Evolutionary conservation across 2,797 vertebrate species (phyloP).

Genomic region (Centropyge bicolor): DNA sequence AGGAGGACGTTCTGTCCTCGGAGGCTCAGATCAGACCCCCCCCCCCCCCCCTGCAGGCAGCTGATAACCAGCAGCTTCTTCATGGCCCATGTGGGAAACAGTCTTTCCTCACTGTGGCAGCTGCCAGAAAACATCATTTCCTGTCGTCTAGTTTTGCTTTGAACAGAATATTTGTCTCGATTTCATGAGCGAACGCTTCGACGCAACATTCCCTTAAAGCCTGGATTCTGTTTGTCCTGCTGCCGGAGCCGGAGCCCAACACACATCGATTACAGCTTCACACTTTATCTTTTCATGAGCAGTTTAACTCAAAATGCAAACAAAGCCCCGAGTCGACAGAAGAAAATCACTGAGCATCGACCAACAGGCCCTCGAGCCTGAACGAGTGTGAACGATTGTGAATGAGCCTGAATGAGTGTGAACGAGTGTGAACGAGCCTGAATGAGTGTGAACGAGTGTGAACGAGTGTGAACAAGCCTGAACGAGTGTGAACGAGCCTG

Average conservation of each 20-base stretch:
- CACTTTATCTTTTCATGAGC: not conserved
- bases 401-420: no score
- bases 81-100: not conserved
- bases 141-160: not conserved
- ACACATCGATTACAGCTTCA: not conserved
- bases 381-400: no score
- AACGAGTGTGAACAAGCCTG: no score
- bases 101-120: not conserved
- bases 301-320: constrained; percentile 1
- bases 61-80: constrained; percentile 23
- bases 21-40: constrained; percentile 22
- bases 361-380: no score
- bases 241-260: not conserved
- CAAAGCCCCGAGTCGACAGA: not conserved
- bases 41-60: constrained; percentile 15
- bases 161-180: constrained; percentile 2
- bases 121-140: constrained; percentile 14
- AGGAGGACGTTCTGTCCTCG: constrained; percentile 36
- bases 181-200: not conserved
- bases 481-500: no score
- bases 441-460: no score
- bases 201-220: constrained; percentile 10
- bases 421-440: no score
- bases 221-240: not conserved
- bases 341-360: not conserved